Base-by-base conservation (phyloP, 2,113 vertebrate genomes). In the Trachemys scripta region DNA sequence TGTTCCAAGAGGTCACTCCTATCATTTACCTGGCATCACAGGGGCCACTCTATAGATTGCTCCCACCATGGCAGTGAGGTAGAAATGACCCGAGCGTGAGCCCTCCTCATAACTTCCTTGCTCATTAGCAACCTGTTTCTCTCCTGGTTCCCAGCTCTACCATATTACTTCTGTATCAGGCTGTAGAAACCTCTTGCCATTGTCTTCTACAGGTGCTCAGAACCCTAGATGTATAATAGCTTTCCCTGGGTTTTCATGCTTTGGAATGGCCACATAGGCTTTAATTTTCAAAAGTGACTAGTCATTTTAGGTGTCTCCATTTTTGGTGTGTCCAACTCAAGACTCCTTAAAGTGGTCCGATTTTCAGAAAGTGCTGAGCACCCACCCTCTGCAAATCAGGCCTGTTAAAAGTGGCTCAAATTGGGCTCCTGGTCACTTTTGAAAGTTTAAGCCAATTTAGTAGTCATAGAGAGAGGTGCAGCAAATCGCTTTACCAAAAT, bases 321-420 rank as follows among this genome's bases (percentile, higher is more conserved):
- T n/a, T 69, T n/a, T 69, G 31, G 7, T n/a, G 62, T n/a, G 35
- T 92, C 49, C 62, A 84, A 27, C 4, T 76, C 82, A 62, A 86
- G 93, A 82, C n/a, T 93, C 50, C 76, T 83, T 87, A 65, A 47
- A 91, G 17, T n/a, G 81, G n/a, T 7, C 24, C 89, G 57, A n/a
- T 19, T 57, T 69, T n/a, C 45, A 38, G 75, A 85, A 95, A 45
- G 49, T 93, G 38, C 2, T 4, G 1, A 51, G 76, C 29, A 5
- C 10, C 90, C 6, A 50, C 27, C 91, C 86, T 87, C 53, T 92
- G 29, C 38, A 90, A 59, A 91, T 84, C 0, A 0, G 1, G 6
- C 7, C 4, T 92, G 85, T 83, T 88, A 53, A 57, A 81, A 79
- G 57, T 42, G 82, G 10, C 76, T 90, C n/a, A 85, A 80, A 17